Evolutionary conservation across 2,888 invertebrate genomes (phyloP).

Genomic region (Phalera bucephala): DNA sequence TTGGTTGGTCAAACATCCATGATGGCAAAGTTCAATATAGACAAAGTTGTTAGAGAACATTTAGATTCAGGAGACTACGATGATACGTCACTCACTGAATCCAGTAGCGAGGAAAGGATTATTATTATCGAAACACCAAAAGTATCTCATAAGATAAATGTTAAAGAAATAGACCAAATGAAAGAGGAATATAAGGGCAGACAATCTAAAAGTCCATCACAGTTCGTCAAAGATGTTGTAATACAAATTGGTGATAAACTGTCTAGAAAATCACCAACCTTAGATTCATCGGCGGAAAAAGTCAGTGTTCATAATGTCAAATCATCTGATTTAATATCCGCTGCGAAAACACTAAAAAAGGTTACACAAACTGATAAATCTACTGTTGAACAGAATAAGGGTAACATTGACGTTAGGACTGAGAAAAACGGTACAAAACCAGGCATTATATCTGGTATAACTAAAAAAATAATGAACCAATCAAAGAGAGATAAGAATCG

Average conservation of each 20-base stretch:
- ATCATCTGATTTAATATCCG: conserved; percentile 57
- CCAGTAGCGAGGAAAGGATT: conserved; percentile 69
- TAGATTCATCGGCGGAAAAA: conserved; percentile 42
- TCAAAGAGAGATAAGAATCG: conserved; percentile 60
- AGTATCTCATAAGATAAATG: not conserved
- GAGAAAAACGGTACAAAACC: conserved; percentile 47
- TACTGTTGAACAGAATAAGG: conserved; percentile 11
- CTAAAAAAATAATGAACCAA: conserved; percentile 65
- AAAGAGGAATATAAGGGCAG: conserved; percentile 20
- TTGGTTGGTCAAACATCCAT: conserved; percentile 67
- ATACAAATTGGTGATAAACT: conserved; percentile 55
- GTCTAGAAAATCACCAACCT: conserved; percentile 36
- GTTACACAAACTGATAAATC: conserved; percentile 29
- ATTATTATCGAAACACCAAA: conserved; percentile 23
- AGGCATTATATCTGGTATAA: conserved; percentile 62
- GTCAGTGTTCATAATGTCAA: conserved; percentile 61
- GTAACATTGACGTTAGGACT: conserved; percentile 15
- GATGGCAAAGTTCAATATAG: conserved; percentile 75
- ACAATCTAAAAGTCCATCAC: conserved; percentile 53
- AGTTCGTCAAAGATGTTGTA: conserved; percentile 53
- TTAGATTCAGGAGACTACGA: conserved; percentile 70
- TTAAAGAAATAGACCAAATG: not conserved
- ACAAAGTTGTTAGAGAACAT: conserved; percentile 65
- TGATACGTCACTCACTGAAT: conserved; percentile 67
- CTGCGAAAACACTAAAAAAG: conserved; percentile 56